Evolutionary conservation across 2,888 invertebrate genomes (phyloP), one percentile per base, ranked within the genome.

Genomic region (Augochlorella aurata): DNA sequence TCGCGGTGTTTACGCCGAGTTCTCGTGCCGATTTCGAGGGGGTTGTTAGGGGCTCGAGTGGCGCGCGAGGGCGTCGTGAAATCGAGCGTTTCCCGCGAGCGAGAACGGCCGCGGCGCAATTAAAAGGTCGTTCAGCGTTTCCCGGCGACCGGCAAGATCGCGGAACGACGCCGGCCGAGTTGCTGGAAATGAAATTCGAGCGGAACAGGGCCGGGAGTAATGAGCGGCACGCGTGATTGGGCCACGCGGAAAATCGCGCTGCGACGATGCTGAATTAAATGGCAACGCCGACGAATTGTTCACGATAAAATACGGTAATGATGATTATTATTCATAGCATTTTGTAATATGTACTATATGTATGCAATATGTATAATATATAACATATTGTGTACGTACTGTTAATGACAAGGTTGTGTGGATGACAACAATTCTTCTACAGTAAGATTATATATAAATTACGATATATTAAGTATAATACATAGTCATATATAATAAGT

Each of bases 41-140:
- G 14, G 54, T 58, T 58, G 54, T 58, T 58, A 14, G 54, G 14
- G 54, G 14, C 7, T 58, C 54, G 54, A 58, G 54, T 24, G 54
- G 7, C 21, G 5, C 21, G 7, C 12, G 1, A 1, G 14, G 24
- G 7, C 14, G 21, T 24, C 24, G 54, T 58, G 54, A 58, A 58
- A 58, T 24, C 54, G 54, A 58, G 54, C 54, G 54, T 58, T 24
- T 58, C 54, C 21, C 54, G 24, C 54, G 1, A 0, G 0, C 14
- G 12, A 1, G 54, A 58, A 58, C 29, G 29, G 29, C 54, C 12
- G 12, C 12, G 12, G 58, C 58, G 58, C 58, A 58, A 58, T 58
- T 58, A 58, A 58, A 58, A 58, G 24, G 58, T 58, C 58, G 24
- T 58, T 58, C 58, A 12, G 24, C 58, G 24, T 58, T 58, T 58